Evolutionary conservation across 2,888 invertebrate species (phyloP), one percentile per base, ranked within the genome.

Genomic region (Taphrorychus bicolor): DNA sequence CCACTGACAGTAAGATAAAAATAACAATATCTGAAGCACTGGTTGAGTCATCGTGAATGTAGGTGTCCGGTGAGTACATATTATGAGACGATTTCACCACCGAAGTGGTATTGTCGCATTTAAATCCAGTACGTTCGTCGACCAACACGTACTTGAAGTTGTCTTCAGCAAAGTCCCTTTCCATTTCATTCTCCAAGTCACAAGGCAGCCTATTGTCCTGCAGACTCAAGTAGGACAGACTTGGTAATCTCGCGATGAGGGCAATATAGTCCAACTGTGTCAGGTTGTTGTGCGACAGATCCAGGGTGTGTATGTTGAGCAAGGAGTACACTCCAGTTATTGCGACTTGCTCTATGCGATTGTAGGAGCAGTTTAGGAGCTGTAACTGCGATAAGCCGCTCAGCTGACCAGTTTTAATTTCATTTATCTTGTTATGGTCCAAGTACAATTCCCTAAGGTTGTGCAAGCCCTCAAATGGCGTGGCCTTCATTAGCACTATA

Each of bases 351-450:
- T 70, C 60, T 1, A 82, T 78, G 5, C 40, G 23, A 59, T 82
- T 82, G 54, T 76, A 72, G 0, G 81, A 80, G 16, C 78, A 70
- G 66, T 82, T 81, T 4, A 82, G 68, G 16, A 69, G 59, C 49
- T 77, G 74, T 40, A 82, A 66, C 62, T 80, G 79, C 1, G 82
- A 81, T 24, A 82, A 66, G 5, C 80, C 79, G 1, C 76, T 70
- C 68, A 77, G 82, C 2, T 74, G 64, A 3, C 79, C 78, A 0
- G 81, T 81, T 62, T 77, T 73, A 52, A 82, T 76, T 11, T 69
- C 41, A 2, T 52, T 59, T 14, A 82, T 61, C n/a, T 70, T 68
- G 71, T 82, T 82, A 54, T 73, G 64, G 3, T 77, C 74, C 16
- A 82, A 58, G 56, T 79, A 72, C 17, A 82, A 59, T 9, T 72